Evolutionary conservation across 1,140 invertebrate species (phyloP), one percentile per base, ranked within the genome.

Genomic region (Ceratitis capitata): DNA sequence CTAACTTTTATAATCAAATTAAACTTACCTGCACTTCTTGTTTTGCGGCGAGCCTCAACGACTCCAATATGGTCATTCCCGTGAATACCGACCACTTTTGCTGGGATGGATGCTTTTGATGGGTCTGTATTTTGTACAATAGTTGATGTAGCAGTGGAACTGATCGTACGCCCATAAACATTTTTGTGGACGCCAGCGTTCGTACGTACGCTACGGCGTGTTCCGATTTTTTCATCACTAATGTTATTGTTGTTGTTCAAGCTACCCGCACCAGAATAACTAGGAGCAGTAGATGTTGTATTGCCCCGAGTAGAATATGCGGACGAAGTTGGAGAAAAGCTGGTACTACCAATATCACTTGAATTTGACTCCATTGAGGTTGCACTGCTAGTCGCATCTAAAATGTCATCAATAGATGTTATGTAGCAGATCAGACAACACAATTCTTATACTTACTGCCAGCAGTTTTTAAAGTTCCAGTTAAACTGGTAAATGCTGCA

Each of bases 11-110:
- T 64, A 29, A 29, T 64, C 4, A 32, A 49, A 45, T 42, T 42
- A 82, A 49, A 86, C 86, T 92, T 87, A 95, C 94, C 94, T 87
- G 94, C 94, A 93, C 94, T 95, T 86, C 94, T 92, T 16, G 94
- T 95, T 92, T 95, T 95, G 83, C 95, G 92, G 29, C 93, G 88
- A 7, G 88, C 91, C 82, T 91, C 89, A 2, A 89, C 91, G 23
- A 89, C 88, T 45, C 39, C n/a, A 16, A 45, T 78, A 32, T 45
- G 14, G n/a, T 78, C 69, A 78, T n/a, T 26, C 45, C 39, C 42
- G 45, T 78, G 69, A 26, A 78, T 3, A 78, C 69, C 69, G n/a
- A 45, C 39, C 3, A 10, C 39, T 88, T 91, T 61, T 91, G 90
- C 1, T 87, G 84, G 19, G 19, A 69, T 12, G 35, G n/a, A 53